phyloP scores from a whole-genome alignment of 2,888 invertebrate genomes.

The Mythimna loreyi region DNA sequence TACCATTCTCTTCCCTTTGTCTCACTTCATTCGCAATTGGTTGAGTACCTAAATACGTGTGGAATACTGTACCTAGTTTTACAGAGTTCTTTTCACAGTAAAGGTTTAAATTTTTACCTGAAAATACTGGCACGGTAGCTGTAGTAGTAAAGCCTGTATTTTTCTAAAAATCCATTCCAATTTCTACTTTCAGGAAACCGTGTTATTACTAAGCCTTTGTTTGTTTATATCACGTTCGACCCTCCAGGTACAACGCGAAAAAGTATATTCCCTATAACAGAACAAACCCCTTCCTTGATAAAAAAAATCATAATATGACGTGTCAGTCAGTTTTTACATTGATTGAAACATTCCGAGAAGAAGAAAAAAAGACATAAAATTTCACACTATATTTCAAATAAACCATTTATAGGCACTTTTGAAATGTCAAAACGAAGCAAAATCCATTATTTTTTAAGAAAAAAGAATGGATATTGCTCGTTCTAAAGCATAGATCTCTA shows the following conservation, averaged over 20 bases:
- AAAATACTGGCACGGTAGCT: conserved; percentile 18
- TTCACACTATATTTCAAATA: neutral
- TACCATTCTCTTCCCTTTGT: conserved; percentile 15
- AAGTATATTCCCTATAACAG: neutral
- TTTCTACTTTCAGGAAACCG: conserved; percentile 48
- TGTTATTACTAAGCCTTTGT: conserved; percentile 49
- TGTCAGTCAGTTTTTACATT: neutral
- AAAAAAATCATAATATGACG: neutral
- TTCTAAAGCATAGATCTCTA: too few relatives aligned
- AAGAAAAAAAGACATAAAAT: neutral
- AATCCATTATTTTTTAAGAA: too few relatives aligned
- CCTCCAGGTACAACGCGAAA: neutral
- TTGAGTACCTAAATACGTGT: conserved; percentile 35
- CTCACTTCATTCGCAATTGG: conserved; percentile 30
- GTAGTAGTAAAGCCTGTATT: conserved; percentile 25
- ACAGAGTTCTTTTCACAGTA: conserved; percentile 24
- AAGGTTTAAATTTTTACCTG: conserved; percentile 14
- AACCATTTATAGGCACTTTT: too few relatives aligned
- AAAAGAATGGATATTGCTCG: too few relatives aligned
- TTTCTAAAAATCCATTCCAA: conserved; percentile 51
- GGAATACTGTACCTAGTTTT: conserved; percentile 23
- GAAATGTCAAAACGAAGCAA: too few relatives aligned
- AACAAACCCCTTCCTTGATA: neutral
- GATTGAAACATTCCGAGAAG: neutral
- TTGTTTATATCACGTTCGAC: conserved; percentile 26